These are phyloP conservation scores for Thermophis baileyi DNA, from an alignment of 2,113 vertebrate genomes.

Conservation along the genomic window DNA sequence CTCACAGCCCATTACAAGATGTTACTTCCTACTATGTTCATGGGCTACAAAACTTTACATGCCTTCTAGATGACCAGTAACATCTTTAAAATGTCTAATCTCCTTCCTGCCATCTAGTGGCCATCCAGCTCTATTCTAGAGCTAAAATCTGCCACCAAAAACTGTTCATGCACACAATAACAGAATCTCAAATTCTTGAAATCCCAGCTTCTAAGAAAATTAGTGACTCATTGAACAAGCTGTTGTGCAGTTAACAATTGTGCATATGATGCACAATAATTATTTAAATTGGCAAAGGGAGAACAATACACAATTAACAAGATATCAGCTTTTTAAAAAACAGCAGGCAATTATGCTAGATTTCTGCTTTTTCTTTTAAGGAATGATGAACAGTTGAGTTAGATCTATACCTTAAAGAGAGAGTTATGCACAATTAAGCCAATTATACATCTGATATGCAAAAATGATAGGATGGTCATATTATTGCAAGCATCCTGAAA, in stretches of 20 bases:
- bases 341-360: background rate
- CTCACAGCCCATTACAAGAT: background rate
- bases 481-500: background rate
- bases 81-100: background rate
- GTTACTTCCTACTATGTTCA: background rate
- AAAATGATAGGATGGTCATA: background rate
- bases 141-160: background rate
- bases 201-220: background rate
- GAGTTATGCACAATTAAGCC: background rate
- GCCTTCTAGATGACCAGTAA: background rate
- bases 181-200: background rate
- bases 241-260: slow-evolving; percentile 1
- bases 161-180: background rate
- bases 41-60: background rate
- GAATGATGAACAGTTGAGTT: background rate
- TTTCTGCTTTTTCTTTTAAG: background rate
- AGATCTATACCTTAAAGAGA: background rate
- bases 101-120: background rate
- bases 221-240: background rate
- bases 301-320: background rate
- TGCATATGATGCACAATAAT: background rate
- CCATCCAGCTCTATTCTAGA: background rate
- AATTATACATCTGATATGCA: background rate
- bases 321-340: background rate
- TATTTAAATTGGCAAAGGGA: background rate